Base-by-base conservation (phyloP, 2,888 invertebrate species). In the Polymixis flavicincta region DNA sequence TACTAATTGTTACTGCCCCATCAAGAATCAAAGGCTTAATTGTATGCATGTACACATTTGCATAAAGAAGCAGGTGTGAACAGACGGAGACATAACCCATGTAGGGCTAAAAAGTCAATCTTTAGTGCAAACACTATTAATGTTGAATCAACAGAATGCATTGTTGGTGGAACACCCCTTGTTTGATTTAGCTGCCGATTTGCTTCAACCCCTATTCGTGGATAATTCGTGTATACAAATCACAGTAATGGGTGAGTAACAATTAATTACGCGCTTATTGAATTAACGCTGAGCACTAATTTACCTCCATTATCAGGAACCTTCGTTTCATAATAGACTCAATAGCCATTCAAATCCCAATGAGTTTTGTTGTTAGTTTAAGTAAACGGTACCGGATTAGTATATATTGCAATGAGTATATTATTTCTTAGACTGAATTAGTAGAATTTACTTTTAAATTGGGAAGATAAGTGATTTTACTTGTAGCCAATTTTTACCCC, bases 61-160 rank as follows among this genome's bases (percentile, higher is more conserved):
- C 81, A 81, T 84, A 76, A 74, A 74, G 52, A 60, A 80, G 77
- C 79, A 79, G 82, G 82, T 87, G 85, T 69, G 48, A 50, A 37
- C 57, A 7, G 42, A 48, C n/a, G 70, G 79, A 59, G 71, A 77
- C 72, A 76, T 78, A 79, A 78, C 76, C 73, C 66, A 54, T 71
- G 63, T 83, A 66, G 55, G 63, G 78, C 75, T 81, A 64, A 83
- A 87, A 87, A 83, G 88, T 83, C 80, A 87, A 87, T 87, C 87
- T 73, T 65, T 69, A 79, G 8, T 57, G 52, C 73, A 87, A 85
- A 88, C 80, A 83, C 22, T 86, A 79, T 71, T 73, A 85, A 85
- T 79, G 69, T 73, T 84, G 65, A 67, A 67, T 84, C 77, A 84
- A 84, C 88, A 82, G 22, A 61, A 75, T 69, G 59, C 28, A 79